These are phyloP conservation scores for Heliconius sara DNA, from an alignment of 2,888 invertebrate species.

Conservation along the genomic window DNA sequence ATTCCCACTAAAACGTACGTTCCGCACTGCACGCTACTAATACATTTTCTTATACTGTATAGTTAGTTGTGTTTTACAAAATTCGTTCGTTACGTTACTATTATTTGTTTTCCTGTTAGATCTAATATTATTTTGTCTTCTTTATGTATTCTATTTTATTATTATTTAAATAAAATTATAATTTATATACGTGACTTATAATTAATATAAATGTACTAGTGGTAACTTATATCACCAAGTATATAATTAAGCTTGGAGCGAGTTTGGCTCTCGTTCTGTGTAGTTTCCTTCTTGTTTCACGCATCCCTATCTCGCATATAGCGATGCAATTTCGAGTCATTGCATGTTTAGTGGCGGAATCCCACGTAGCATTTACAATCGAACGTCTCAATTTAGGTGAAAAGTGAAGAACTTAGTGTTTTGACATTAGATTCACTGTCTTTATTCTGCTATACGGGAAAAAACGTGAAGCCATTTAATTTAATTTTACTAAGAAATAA, in stretches of 20 bases:
- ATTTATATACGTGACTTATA: neutral
- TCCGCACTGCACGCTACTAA: too few relatives aligned
- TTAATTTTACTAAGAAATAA: neutral
- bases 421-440: neutral
- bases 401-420: neutral
- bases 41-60: neutral
- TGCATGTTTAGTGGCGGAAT: neutral
- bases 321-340: neutral
- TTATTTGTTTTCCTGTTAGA: constrained; percentile 1
- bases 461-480: neutral
- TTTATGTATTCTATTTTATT: neutral
- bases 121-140: neutral
- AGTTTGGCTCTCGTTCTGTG: neutral
- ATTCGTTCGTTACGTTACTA: neutral
- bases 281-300: neutral
- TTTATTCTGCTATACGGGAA: neutral
- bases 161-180: neutral
- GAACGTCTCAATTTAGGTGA: neutral
- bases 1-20: too few relatives aligned
- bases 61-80: neutral
- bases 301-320: neutral
- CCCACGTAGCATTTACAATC: neutral
- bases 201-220: neutral
- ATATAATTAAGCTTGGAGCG: neutral
- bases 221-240: neutral